Conservation (phyloP, 2,888 invertebrate genomes). For the Drosophila putrida region DNA sequence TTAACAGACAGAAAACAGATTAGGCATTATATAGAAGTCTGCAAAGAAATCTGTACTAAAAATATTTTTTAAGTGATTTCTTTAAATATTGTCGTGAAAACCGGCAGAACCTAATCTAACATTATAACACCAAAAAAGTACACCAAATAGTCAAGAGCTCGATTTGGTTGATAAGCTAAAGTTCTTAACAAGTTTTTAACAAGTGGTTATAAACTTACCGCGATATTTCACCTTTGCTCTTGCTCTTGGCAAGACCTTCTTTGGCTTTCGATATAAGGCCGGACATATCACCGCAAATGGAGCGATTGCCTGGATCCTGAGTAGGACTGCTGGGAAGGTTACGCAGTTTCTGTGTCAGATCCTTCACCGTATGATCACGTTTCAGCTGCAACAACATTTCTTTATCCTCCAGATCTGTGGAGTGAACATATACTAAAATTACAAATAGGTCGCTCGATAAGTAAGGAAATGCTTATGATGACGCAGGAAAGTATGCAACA, state of each 20-base stretch:
- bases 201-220: slow-evolving; percentile 73
- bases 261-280: slow-evolving; percentile 97
- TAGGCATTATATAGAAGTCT: not conserved
- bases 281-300: slow-evolving; percentile 92
- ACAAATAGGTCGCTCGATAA: too few relatives aligned
- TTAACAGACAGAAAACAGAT: not conserved
- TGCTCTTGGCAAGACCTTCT: slow-evolving; percentile 95
- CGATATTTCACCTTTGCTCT: slow-evolving; percentile 89
- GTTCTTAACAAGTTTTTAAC: not conserved
- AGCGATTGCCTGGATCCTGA: slow-evolving; percentile 87
- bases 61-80: slow-evolving; percentile 25
- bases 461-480: too few relatives aligned
- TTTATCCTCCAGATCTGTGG: slow-evolving; percentile 87
- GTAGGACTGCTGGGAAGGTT: slow-evolving; percentile 87
- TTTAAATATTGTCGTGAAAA: not conserved
- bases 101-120: slow-evolving; percentile 2
- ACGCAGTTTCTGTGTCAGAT: slow-evolving; percentile 93
- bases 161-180: slow-evolving; percentile 28
- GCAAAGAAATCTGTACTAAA: not conserved
- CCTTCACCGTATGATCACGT: slow-evolving; percentile 94
- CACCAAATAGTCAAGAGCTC: not conserved
- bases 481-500: slow-evolving; percentile 49
- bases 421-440: not conserved
- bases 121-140: not conserved
- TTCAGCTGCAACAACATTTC: slow-evolving; percentile 90